Evolutionary conservation across 2,113 vertebrate species (phyloP).

Genomic region (Halcyon malimbica): DNA sequence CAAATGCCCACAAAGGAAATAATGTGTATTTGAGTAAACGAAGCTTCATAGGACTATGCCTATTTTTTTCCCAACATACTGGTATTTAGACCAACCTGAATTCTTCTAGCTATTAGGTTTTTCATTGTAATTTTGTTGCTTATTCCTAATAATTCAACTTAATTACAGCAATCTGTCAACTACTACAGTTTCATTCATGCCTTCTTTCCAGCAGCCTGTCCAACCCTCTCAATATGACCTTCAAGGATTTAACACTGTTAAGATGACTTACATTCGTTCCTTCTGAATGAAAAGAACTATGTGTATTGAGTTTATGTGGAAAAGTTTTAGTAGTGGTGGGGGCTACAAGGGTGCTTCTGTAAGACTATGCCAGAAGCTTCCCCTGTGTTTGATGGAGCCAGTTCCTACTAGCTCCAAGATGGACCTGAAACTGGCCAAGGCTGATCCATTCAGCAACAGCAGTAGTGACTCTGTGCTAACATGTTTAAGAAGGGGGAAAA

Average conservation of each 20-base stretch:
- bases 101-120: background rate
- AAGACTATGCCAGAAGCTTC: background rate
- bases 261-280: background rate
- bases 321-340: background rate
- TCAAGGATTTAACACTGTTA: background rate
- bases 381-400: fast-evolving
- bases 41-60: background rate
- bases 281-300: background rate
- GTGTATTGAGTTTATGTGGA: background rate
- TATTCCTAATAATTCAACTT: background rate
- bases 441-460: fast-evolving
- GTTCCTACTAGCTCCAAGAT: background rate
- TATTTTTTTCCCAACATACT: background rate
- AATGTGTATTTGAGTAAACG: background rate
- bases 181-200: background rate
- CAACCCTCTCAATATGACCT: background rate
- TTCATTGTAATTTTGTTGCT: background rate
- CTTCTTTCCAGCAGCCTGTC: background rate
- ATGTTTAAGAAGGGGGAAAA: background rate
- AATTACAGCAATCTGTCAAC: background rate
- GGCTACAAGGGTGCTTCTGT: background rate
- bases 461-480: background rate
- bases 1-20: background rate
- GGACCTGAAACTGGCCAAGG: background rate
- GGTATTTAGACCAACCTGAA: background rate